A percentile compares a stretch with the other conserved stretches of the same genome.
These are phyloP conservation scores for Caerostris extrusa DNA, from an alignment of 1,140 invertebrate genomes.

Conservation along the genomic window DNA sequence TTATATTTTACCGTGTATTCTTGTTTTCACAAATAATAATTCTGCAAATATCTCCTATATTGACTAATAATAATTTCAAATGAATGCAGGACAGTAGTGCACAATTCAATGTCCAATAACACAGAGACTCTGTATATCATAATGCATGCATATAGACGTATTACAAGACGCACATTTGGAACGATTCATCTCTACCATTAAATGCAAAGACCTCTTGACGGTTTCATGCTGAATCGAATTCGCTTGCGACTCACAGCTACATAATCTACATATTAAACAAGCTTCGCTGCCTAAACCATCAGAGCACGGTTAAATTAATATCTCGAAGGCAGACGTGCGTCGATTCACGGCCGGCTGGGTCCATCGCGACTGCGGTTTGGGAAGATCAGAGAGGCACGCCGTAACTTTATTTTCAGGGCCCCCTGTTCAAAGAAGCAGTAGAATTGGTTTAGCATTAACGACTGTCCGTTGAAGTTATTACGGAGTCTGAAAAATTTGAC, in stretches of 20 bases:
- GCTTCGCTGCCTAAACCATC: slow-evolving; percentile 7
- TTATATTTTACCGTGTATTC: too few species aligned
- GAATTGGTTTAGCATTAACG: too few species aligned
- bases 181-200: not conserved
- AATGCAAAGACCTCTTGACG: slow-evolving; percentile 5
- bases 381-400: not conserved
- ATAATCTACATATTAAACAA: slow-evolving; percentile 18
- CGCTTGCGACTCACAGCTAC: not conserved
- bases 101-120: too few species aligned
- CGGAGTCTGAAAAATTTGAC: too few species aligned
- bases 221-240: not conserved
- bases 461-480: too few species aligned
- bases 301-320: not conserved
- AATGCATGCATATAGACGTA: not conserved
- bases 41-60: too few species aligned
- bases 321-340: slow-evolving; percentile 10
- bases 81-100: too few species aligned
- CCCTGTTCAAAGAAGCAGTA: not conserved
- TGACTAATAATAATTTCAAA: too few species aligned
- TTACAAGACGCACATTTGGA: not conserved
- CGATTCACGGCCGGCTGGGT: not conserved
- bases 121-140: too few species aligned
- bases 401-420: not conserved
- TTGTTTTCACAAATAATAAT: too few species aligned
- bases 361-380: not conserved